These are phyloP conservation scores for Spea bombifrons DNA, from an alignment of 2,113 vertebrate species.

Conservation along the genomic window DNA sequence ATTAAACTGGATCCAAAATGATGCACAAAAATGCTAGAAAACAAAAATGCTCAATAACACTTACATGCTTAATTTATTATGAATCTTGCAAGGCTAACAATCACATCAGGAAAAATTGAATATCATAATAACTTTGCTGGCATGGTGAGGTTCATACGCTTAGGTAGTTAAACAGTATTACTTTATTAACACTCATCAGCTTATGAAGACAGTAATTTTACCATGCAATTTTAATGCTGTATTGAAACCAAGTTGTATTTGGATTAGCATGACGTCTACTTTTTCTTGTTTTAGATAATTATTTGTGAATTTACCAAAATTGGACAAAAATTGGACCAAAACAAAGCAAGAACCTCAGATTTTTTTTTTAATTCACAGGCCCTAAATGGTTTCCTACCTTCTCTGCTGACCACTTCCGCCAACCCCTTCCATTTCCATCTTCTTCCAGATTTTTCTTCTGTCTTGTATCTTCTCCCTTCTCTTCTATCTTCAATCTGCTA, in stretches of 20 bases:
- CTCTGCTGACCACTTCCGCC: too few species aligned
- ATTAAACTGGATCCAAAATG: background rate
- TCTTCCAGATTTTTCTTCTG: too few species aligned
- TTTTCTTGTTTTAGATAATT: background rate
- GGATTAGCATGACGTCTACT: background rate
- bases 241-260: background rate
- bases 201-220: background rate
- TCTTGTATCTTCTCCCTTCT: too few species aligned
- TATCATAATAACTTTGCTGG: slow-evolving; percentile 14
- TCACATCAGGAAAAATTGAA: slow-evolving; percentile 5
- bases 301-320: too few species aligned
- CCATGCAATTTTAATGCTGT: slow-evolving; percentile 2
- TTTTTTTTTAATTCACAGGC: too few species aligned
- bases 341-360: too few species aligned
- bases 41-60: background rate
- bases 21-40: background rate
- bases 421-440: too few species aligned
- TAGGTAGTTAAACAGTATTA: slow-evolving; percentile 12
- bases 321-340: too few species aligned
- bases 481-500: too few species aligned
- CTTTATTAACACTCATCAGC: background rate
- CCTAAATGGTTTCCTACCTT: too few species aligned
- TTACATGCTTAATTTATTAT: background rate
- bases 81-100: background rate
- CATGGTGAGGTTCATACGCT: background rate